Evolutionary conservation across 2,113 vertebrate genomes (phyloP), one percentile per base, ranked within the genome.

Genomic region (Callionymus lyra): DNA sequence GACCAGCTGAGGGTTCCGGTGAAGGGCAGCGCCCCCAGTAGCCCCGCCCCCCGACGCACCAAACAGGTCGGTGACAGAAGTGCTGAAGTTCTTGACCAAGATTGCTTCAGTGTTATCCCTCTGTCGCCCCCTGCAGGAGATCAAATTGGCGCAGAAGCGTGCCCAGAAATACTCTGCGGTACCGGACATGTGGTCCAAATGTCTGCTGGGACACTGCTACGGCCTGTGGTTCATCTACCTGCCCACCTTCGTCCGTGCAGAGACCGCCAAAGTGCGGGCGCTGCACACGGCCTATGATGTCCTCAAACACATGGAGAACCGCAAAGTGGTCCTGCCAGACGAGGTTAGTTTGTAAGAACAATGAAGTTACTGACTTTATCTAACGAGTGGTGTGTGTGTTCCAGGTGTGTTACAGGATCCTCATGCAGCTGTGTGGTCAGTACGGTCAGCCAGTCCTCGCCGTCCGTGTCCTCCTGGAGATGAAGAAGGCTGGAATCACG

Each of bases 401-500:
- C 2, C 70, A 96, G 94, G 93, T 97, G 11, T 98, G 94, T 12
- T 97, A 98, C 78, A 85, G 93, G 14, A 91, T 93, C 56, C 82
- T 98, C 59, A 94, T 98, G 94, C 94, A 98, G 85, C 81, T 98
- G 0, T 98, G 94, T 0, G 91, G 92, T 35, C 92, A 91, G 72
- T 95, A 96, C 0, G 94, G 94, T 0, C 89, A 98, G 73, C 94
- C 94, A 0, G 87, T 98, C 45, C 85, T 98, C 1, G 94, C 94
- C 0, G 93, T 98, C n/a, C 57, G 90, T 1, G 94, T 96, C 35
- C 79, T 97, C 71, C 79, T 97, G 48, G 94, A 96, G 80, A 98
- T 98, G 94, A 91, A 91, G 18, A 91, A 90, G 41, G 92, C 91
- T 0, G 93, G 93, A 54, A 88, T 97, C 1, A 91, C 88, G 1